Percentiles rank a stretch among this genome's conserved stretches.
Evolutionary conservation across 2,113 vertebrate species (phyloP).

Genomic region (Tapirus terrestris): DNA sequence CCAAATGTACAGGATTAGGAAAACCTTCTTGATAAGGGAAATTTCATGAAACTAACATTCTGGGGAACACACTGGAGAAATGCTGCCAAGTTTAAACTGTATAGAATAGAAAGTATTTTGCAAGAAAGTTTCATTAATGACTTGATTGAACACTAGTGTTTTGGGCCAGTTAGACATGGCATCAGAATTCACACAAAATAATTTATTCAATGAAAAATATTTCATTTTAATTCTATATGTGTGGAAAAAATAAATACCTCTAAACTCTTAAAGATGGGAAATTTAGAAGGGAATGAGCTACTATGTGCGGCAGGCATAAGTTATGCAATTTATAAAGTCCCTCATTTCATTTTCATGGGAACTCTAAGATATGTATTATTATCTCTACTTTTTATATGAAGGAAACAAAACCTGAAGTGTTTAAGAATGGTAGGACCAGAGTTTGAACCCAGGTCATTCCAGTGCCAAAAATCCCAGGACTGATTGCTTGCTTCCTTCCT

Average conservation of each 20-base stretch:
- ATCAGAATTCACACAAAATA: slow-evolving; percentile 26
- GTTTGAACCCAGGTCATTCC: not conserved
- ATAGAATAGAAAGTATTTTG: not conserved
- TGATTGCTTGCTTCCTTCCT: not conserved
- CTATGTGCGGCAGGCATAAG: not conserved
- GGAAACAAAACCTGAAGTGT: not conserved
- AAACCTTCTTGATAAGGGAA: not conserved
- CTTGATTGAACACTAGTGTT: slow-evolving; percentile 1
- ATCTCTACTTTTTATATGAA: not conserved
- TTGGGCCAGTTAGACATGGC: not conserved
- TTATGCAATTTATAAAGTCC: not conserved
- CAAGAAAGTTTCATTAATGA: not conserved
- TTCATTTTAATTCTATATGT: not conserved
- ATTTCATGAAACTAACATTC: not conserved
- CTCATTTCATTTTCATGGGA: slow-evolving; percentile 17
- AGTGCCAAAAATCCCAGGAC: not conserved
- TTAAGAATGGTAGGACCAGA: not conserved
- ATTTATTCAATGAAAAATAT: slow-evolving; percentile 18
- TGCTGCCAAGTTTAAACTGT: not conserved
- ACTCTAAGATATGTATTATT: not conserved
- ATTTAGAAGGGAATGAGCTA: slow-evolving; percentile 21
- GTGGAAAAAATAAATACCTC: not conserved
- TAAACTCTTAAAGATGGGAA: not conserved
- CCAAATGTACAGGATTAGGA: not conserved
- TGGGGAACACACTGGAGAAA: not conserved